Base-by-base conservation (phyloP, 37 sponge, comb jelly and placozoan species). In the Beroe ovata region DNA sequence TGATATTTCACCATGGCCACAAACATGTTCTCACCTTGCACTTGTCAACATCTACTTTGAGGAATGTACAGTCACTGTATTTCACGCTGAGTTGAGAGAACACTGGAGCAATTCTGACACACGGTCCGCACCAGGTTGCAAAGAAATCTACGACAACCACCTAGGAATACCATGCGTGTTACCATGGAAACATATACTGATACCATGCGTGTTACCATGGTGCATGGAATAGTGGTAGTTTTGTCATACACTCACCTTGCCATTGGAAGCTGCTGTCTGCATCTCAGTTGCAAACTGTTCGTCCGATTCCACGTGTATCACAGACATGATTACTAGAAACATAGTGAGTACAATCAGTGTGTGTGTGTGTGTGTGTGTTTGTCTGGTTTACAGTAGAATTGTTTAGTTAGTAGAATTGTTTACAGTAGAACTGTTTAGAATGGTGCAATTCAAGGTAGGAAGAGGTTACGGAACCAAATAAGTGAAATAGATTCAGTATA, bases 111-210 rank as follows among this genome's bases (percentile, higher is more conserved):
- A 71, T 34, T 4, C 71, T 29, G 38, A 36, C 38, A 71, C 71
- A 71, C 29, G 71, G 71, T 29, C 71, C 71, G 38, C 71, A 71
- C 71, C 71, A 71, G 1, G 71, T 71, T 6, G 71, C 71, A 30
- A 71, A 71, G 20, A 35, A 71, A 28, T 71, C 71, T 20, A 71
- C 71, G 8, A 71, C 71, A 28, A 71, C 34, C 20, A 71, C 38
- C 71, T 71, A 38, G 2, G 28, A 6, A n/a, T n/a, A n/a, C n/a
- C n/a, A n/a, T n/a, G n/a, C n/a, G n/a, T n/a, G n/a, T n/a, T n/a
- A n/a, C n/a, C n/a, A n/a, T n/a, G n/a, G n/a, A n/a, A n/a, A n/a
- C n/a, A n/a, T n/a, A n/a, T n/a, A n/a, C n/a, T n/a, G n/a, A n/a
- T n/a, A n/a, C n/a, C n/a, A n/a, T n/a, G n/a, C n/a, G n/a, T n/a